phyloP scores from a whole-genome alignment of 2,888 invertebrate species.

The Macrophya alboannulata region DNA sequence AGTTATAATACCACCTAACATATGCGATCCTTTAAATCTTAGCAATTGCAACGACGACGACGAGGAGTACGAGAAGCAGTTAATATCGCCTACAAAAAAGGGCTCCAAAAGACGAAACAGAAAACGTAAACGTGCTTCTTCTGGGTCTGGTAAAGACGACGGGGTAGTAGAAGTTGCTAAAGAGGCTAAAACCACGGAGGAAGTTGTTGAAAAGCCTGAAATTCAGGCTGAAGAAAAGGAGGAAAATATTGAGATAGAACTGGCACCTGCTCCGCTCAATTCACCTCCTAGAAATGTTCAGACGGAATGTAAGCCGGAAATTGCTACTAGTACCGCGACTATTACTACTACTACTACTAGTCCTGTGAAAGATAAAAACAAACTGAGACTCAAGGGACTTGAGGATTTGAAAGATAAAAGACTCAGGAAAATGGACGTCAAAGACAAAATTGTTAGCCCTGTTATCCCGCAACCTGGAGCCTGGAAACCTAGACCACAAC shows the following conservation, averaged over 20 bases:
- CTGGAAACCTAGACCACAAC: conserved; percentile 85
- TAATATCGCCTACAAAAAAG: conserved; percentile 87
- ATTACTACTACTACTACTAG: conserved; percentile 45
- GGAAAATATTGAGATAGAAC: conserved; percentile 56
- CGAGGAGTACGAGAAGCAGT: conserved; percentile 91
- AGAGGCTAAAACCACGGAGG: conserved; percentile 66
- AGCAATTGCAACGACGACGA: conserved; percentile 87
- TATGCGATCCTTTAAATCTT: conserved; percentile 95
- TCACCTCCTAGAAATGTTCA: conserved; percentile 59
- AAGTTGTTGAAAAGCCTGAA: conserved; percentile 58
- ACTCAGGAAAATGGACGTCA: conserved; percentile 85
- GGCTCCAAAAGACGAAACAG: conserved; percentile 85
- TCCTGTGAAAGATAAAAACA: conserved; percentile 73
- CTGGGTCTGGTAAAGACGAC: conserved; percentile 80
- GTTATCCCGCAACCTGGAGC: conserved; percentile 95
- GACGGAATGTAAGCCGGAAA: conserved; percentile 66
- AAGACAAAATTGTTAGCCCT: conserved; percentile 96
- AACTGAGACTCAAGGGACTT: conserved; percentile 74
- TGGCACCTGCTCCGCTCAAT: conserved; percentile 57
- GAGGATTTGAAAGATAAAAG: conserved; percentile 76
- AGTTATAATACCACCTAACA: conserved; percentile 96
- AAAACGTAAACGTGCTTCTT: conserved; percentile 84
- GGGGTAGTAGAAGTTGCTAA: conserved; percentile 81
- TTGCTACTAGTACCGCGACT: not conserved
- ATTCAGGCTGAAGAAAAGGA: conserved; percentile 41